Base-by-base conservation (phyloP, 1,140 invertebrate genomes). In the Ganaspis sp. region DNA sequence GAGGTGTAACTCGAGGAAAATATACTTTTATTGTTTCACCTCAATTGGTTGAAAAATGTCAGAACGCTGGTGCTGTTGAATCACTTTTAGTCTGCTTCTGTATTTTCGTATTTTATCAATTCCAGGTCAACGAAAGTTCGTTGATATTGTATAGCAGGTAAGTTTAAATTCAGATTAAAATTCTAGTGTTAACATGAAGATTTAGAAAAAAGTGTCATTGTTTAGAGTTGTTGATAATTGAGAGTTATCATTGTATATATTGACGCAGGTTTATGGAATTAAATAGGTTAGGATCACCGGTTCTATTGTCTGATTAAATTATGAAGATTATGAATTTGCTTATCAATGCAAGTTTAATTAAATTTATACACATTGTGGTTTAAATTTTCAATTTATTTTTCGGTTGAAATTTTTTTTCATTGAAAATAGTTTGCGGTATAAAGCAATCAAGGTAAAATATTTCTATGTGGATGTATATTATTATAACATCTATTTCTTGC, bases 11-110 rank as follows among this genome's bases (percentile, higher is more conserved):
- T 69, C 19, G 42, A 12, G 21, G 11, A 12, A 26, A 54, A 70
- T 34, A 70, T n/a, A n/a, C 69, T 23, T 71, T 70, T 12, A 34
- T 54, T 19, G 19, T 23, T 34, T n/a, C n/a, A 34, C 19, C 45
- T 49, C 8, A 15, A 17, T 15, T 58, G 23, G 8, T 71, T 83
- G 69, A 74, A 84, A 84, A 83, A 85, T 86, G 83, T 85, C 82
- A 86, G 78, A 77, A 76, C 70, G 58, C 45, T 85, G 84, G 77
- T 86, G 82, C 45, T 85, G 84, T 76, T 86, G 84, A 86, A 80
- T 86, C 82, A 84, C 73, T 80, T 40, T 26, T 34, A 34, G 29
- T 34, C 40, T 71, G 54, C 53, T 71, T 69, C 37, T 77, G 74
- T 37, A 80, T 71, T 75, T 72, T 83, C 78, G 45, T 38, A 42